Evolutionary conservation across 1,140 invertebrate species (phyloP), one percentile per base, ranked within the genome.

Genomic region (Zaprionus kolodkinae): DNA sequence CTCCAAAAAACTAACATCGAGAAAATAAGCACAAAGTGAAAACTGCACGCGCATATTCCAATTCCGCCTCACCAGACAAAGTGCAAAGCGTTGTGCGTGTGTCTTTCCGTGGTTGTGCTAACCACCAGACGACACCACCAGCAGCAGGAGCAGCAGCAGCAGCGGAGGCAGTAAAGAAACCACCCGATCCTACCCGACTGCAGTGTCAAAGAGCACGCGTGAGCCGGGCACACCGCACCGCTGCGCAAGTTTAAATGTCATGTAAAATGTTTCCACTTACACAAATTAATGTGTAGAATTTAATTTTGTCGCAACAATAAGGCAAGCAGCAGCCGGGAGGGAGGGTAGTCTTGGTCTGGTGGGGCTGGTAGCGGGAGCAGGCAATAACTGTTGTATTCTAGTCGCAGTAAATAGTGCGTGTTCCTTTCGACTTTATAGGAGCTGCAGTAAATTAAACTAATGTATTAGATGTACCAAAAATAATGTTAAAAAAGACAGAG

Each of bases 201-300:
- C 64, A 64, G 70, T 57, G 74, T 72, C 77, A 77, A 77, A 79
- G 65, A 59, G 65, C 74, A 77, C 63, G 69, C 74, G 56, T 60
- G 70, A 60, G 72, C 62, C 52, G 45, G 61, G 72, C 60, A 76
- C 17, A 50, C 45, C 45, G 45, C 45, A 50, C 70, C 74, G 74
- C 59, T 74, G 64, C 68, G 74, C 78, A 84, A 81, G 85, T 84
- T 89, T 89, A 89, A 89, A 86, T 89, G 85, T 89, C 85, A 89
- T 89, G 85, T 85, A 89, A 89, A 89, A 89, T 81, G 85, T 90
- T 89, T 89, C 86, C 85, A 89, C 85, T 89, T 89, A 89, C 85
- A 89, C 85, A 89, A 89, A 89, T 89, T 89, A 89, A 89, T 90
- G 85, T 89, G 81, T 85, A 81, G 69, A 85, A 89, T 89, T 85